phyloP scores from a whole-genome alignment of 2,888 invertebrate genomes.

The Liopterus haemorrhoidalis region DNA sequence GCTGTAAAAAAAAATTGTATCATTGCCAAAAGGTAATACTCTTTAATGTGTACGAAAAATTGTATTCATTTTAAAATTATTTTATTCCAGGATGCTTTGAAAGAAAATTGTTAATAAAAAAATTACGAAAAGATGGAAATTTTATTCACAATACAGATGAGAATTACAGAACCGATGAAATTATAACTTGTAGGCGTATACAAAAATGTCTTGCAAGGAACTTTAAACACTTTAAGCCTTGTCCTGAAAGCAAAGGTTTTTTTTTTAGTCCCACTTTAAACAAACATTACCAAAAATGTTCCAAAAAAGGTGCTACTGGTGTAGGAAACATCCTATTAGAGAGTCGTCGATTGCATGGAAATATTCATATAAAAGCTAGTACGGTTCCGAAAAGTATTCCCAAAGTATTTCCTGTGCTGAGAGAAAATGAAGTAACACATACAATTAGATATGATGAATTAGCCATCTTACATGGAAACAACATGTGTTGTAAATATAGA shows the following conservation, averaged over 20 bases:
- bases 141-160: too few species aligned
- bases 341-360: slow-evolving; percentile 23
- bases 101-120: too few species aligned
- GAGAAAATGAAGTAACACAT: slow-evolving; percentile 25
- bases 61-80: too few species aligned
- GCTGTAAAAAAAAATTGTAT: too few species aligned
- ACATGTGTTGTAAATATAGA: slow-evolving; percentile 19
- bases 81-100: too few species aligned
- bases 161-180: too few species aligned
- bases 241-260: slow-evolving; percentile 28
- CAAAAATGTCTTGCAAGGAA: too few species aligned
- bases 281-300: slow-evolving; percentile 26
- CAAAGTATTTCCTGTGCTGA: slow-evolving; percentile 26
- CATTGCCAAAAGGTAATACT: too few species aligned
- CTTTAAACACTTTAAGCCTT: too few species aligned
- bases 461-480: slow-evolving; percentile 18
- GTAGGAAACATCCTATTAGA: slow-evolving; percentile 24
- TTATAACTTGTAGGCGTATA: too few species aligned
- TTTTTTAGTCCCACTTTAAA: slow-evolving; percentile 27
- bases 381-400: slow-evolving; percentile 12
- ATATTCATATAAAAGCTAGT: slow-evolving; percentile 25
- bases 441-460: slow-evolving; percentile 15
- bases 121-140: too few species aligned
- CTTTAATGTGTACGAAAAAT: too few species aligned
- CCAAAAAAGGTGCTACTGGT: slow-evolving; percentile 19